Evolutionary conservation across 2,888 invertebrate genomes (phyloP).

Genomic region (Nineta flava): DNA sequence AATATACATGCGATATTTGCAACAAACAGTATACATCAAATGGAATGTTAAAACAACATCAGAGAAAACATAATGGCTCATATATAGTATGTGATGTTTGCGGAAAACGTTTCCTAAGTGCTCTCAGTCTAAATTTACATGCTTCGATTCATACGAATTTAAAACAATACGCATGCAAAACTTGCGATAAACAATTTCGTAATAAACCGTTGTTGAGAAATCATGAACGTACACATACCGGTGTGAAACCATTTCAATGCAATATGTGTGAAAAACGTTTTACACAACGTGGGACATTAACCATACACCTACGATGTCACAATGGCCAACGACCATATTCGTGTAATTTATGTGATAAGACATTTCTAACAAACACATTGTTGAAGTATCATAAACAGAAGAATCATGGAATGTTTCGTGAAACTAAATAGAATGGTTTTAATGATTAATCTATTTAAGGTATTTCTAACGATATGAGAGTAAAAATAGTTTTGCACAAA

Average conservation of each 20-base stretch:
- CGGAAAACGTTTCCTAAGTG: conserved; percentile 16
- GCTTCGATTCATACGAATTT: conserved; percentile 20
- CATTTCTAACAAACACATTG: conserved; percentile 39
- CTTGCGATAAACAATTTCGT: conserved; percentile 26
- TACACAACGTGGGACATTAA: conserved; percentile 33
- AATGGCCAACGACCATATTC: conserved; percentile 35
- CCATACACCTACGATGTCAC: conserved; percentile 33
- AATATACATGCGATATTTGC: conserved; percentile 19
- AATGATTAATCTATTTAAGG: too few relatives aligned
- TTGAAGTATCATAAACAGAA: conserved; percentile 7
- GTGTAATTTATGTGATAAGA: conserved; percentile 36
- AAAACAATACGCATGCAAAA: conserved; percentile 13
- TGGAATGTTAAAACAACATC: conserved; percentile 2
- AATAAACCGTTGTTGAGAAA: conserved; percentile 27
- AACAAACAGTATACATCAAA: conserved; percentile 17
- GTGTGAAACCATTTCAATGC: conserved; percentile 35
- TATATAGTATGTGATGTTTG: conserved; percentile 16
- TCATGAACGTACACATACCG: conserved; percentile 36
- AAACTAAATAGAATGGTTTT: too few relatives aligned
- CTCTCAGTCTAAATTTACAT: conserved; percentile 16
- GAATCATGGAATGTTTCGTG: not conserved
- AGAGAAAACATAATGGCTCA: not conserved
- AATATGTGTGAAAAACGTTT: conserved; percentile 36
- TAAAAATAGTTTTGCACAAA: too few relatives aligned
- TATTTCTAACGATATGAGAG: too few relatives aligned